Evolutionary conservation across 1,140 invertebrate species (phyloP).

Genomic region (Drosophila takahashii): DNA sequence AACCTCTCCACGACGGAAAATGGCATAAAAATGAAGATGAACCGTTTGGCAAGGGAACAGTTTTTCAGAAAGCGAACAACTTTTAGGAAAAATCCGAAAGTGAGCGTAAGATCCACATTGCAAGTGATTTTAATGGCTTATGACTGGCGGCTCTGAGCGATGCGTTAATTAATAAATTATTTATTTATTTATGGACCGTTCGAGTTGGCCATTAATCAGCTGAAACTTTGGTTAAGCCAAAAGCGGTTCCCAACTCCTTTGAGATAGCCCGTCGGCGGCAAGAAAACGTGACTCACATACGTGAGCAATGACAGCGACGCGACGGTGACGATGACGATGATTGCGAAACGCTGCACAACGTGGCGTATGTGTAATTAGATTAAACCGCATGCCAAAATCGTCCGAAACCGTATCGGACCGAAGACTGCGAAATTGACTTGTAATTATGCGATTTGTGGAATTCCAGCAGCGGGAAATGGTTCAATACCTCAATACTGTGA

Average conservation of each 20-base stretch:
- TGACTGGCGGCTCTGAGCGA: slow-evolving; percentile 46
- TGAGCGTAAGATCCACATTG: neutral
- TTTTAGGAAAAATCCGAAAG: slow-evolving; percentile 21
- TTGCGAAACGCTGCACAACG: slow-evolving; percentile 74
- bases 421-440: slow-evolving; percentile 74
- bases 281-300: slow-evolving; percentile 80
- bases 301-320: slow-evolving; percentile 22
- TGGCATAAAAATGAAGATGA: slow-evolving; percentile 75
- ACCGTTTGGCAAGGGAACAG: slow-evolving; percentile 43
- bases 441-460: slow-evolving; percentile 71
- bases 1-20: slow-evolving; percentile 31
- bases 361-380: slow-evolving; percentile 83
- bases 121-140: slow-evolving; percentile 56
- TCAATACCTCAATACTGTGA: slow-evolving; percentile 2
- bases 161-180: slow-evolving; percentile 83
- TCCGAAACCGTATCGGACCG: slow-evolving; percentile 58
- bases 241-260: slow-evolving; percentile 71
- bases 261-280: slow-evolving; percentile 68
- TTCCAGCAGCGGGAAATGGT: slow-evolving; percentile 54
- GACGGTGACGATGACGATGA: slow-evolving; percentile 21
- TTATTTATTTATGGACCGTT: slow-evolving; percentile 73
- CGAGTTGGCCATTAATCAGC: slow-evolving; percentile 77
- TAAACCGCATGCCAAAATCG: slow-evolving; percentile 78
- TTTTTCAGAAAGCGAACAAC: slow-evolving; percentile 18
- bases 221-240: slow-evolving; percentile 55